Conservation (phyloP, 2,888 invertebrate genomes). For the Thalpophila matura region DNA sequence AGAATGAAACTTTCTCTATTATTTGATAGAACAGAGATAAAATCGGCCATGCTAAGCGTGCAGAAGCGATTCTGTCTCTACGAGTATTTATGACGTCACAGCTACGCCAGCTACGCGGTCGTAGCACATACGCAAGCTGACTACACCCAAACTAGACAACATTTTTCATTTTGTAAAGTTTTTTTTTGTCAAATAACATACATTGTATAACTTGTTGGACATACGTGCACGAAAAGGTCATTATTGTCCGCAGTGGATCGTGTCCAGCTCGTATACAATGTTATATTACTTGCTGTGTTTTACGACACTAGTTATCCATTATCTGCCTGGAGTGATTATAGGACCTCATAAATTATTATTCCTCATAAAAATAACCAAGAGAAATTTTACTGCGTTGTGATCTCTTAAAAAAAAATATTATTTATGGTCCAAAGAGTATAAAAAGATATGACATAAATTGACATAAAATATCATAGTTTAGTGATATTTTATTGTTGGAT, state of each 20-base stretch:
- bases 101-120: background rate
- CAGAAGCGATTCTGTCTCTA: background rate
- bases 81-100: background rate
- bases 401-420: slow-evolving; percentile 20
- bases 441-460: too few relatives aligned
- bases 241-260: slow-evolving; percentile 2
- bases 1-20: too few relatives aligned
- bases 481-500: too few relatives aligned
- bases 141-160: background rate
- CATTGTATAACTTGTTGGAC: too few relatives aligned
- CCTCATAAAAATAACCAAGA: slow-evolving; percentile 33
- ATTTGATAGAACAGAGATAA: too few relatives aligned
- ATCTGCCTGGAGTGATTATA: slow-evolving; percentile 31
- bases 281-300: slow-evolving; percentile 22
- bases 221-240: background rate
- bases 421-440: background rate
- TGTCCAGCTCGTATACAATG: background rate
- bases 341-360: slow-evolving; percentile 41
- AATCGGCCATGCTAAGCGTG: too few relatives aligned
- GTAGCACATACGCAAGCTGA: slow-evolving; percentile 1
- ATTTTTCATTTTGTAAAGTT: too few relatives aligned
- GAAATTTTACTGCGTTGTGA: slow-evolving; percentile 20
- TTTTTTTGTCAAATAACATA: too few relatives aligned
- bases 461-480: too few relatives aligned
- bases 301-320: slow-evolving; percentile 35